Evolutionary conservation across 2,113 vertebrate species (phyloP), one percentile per base, ranked within the genome.

Genomic region (Pluvianellus socialis): DNA sequence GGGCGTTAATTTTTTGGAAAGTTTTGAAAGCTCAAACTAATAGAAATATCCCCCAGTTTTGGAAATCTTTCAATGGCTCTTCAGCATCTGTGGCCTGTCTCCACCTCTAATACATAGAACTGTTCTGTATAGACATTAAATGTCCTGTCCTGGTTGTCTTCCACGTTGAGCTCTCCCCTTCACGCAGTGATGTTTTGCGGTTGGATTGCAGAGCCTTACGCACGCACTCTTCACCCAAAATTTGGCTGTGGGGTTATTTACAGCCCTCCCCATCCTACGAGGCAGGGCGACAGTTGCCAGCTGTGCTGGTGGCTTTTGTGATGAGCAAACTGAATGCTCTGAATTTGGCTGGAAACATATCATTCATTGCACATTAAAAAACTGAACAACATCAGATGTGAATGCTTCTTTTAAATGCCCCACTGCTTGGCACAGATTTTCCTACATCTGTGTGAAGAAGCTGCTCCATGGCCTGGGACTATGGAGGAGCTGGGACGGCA

Each of bases 261-360:
- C 84, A 83, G 35, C 61, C 27, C 27, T 89, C 59, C 42, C 40
- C 65, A 30, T 26, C 7, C 0, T 42, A 75, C 0, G 0, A 94
- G 55, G 70, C 61, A 84, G 65, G 38, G 72, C 53, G 68, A 84
- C 61, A 33, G 79, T 19, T 92, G 56, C 65, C 73, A 79, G 84
- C 86, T 87, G 83, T 32, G 62, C 83, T 94, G 70, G 65, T 95
- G 73, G 76, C 61, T 97, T 89, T 88, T 95, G 65, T 53, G 61
- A 75, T 47, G 84, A 92, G 73, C 19, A 89, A 91, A 91, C 12
- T 9, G 40, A 93, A 80, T 52, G 63, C 55, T 95, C 75, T 62
- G 61, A 81, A 59, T 91, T 93, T 92, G 73, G 44, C 73, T 89
- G 68, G 73, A 94, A 91, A 84, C 2, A 0, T 67, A 1, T 38